Evolutionary conservation across 2,113 vertebrate species (phyloP), one percentile per base, ranked within the genome.

Genomic region (Spilogale gracilis): DNA sequence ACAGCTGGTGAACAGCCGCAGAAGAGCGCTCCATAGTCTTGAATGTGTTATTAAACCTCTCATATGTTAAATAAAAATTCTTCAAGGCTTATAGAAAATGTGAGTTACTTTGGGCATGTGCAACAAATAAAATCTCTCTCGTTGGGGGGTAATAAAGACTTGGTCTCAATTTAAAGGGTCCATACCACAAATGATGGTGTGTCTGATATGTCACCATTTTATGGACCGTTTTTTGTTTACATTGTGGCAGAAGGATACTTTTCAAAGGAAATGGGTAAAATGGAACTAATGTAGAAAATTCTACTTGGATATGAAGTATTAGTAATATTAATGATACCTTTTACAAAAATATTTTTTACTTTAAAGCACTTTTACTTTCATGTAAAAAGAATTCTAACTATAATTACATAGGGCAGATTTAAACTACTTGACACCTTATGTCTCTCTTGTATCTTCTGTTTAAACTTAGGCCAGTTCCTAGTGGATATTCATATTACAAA

Each of bases 1-100:
- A 97, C 88, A 98, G 98, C 91, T 98, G 97, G 95, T 98, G 97
- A 95, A 97, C 93, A 95, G 93, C 91, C 84, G 92, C 97, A 93
- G 97, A 96, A 98, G 96, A 98, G 82, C 74, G 91, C 23, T 96
- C 87, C 9, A 4, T 74, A 85, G 83, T 94, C 83, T 96, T 86
- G 93, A 95, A 95, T 97, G 52, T 86, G 80, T 96, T 96, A 88
- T 89, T 93, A 96, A 96, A 83, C 45, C 54, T 96, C 81, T 95
- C 83, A 45, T 97, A 90, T 96, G 89, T 67, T 97, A 93, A 98
- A 97, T 88, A 97, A 97, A 97, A 98, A 71, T 96, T 95, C 76
- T 95, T 98, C 79, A 94, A 97, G 89, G 93, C 65, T 80, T 97
- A 91, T 78, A 96, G 96, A 82, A 98, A 95, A 93, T 95, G 82